Conservation (phyloP, 2,888 invertebrate species). For the Andrena camellia region DNA sequence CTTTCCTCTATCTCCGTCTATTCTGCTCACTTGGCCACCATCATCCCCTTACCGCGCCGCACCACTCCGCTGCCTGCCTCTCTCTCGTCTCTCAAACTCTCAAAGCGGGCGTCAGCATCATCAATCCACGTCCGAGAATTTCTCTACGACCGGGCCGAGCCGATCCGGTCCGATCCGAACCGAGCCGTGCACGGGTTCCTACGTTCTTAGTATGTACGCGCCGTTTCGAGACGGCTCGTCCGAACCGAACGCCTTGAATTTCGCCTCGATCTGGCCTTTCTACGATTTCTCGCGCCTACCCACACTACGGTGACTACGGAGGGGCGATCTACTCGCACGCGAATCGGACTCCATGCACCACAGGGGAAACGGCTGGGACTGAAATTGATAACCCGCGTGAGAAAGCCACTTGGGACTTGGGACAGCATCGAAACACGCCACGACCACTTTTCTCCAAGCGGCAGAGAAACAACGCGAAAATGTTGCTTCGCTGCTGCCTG, state of each 20-base stretch:
- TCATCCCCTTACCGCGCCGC: not conserved
- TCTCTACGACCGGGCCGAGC: conserved; percentile 32
- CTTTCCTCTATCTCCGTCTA: conserved; percentile 32
- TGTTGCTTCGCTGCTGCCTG: conserved; percentile 8
- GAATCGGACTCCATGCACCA: not conserved
- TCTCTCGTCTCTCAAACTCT: conserved; percentile 19
- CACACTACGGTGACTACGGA: too few species aligned
- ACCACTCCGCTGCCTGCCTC: not conserved
- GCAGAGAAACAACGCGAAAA: conserved; percentile 17
- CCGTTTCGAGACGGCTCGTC: conserved; percentile 5
- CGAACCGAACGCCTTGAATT: not conserved
- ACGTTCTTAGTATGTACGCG: conserved; percentile 3
- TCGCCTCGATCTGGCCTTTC: not conserved
- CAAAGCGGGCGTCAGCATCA: conserved; percentile 69
- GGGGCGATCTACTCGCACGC: not conserved
- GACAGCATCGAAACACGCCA: not conserved
- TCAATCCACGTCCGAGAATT: conserved; percentile 75
- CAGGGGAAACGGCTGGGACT: not conserved
- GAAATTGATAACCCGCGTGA: conserved; percentile 3
- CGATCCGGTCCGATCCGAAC: not conserved
- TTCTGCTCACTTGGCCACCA: conserved; percentile 15
- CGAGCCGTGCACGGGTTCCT: too few species aligned
- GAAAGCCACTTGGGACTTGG: too few species aligned
- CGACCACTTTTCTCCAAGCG: conserved; percentile 1
- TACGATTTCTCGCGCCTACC: not conserved